A percentile compares a stretch with the other conserved stretches of the same genome.
These are phyloP conservation scores for Cephus pulcher DNA, from an alignment of 2,888 invertebrate species.

Conservation along the genomic window DNA sequence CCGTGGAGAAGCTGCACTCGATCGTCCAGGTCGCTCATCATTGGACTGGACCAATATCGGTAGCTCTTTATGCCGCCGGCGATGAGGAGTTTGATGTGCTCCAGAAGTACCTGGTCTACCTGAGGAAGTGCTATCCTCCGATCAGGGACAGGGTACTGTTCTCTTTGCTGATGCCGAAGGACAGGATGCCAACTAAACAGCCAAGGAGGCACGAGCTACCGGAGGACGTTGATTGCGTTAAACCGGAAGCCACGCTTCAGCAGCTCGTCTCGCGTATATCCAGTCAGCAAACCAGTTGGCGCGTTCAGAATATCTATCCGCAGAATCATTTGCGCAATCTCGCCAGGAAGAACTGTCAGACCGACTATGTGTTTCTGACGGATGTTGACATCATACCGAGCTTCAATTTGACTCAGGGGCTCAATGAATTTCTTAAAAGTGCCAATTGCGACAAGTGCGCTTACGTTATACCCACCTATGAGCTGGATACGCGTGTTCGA, in stretches of 20 bases:
- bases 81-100: constrained; percentile 81
- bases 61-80: constrained; percentile 83
- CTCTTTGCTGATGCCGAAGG: constrained; percentile 79
- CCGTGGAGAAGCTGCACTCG: constrained; percentile 84
- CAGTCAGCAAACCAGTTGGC: constrained; percentile 77
- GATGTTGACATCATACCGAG: constrained; percentile 92
- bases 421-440: constrained; percentile 76
- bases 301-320: constrained; percentile 82
- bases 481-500: constrained; percentile 81
- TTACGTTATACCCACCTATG: constrained; percentile 91
- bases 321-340: constrained; percentile 91
- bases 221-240: constrained; percentile 72
- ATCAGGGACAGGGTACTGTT: constrained; percentile 80
- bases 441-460: constrained; percentile 79
- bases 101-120: constrained; percentile 80
- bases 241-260: constrained; percentile 75
- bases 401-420: constrained; percentile 75
- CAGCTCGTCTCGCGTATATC: constrained; percentile 73
- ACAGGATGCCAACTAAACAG: constrained; percentile 66
- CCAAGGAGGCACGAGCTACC: constrained; percentile 48
- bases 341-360: constrained; percentile 87
- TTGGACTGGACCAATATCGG: constrained; percentile 89
- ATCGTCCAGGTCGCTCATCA: constrained; percentile 82
- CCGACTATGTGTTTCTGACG: constrained; percentile 83
- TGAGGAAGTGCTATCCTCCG: constrained; percentile 79